phyloP scores from a whole-genome alignment of 2,797 vertebrate species.

The Dryobates pubescens region DNA sequence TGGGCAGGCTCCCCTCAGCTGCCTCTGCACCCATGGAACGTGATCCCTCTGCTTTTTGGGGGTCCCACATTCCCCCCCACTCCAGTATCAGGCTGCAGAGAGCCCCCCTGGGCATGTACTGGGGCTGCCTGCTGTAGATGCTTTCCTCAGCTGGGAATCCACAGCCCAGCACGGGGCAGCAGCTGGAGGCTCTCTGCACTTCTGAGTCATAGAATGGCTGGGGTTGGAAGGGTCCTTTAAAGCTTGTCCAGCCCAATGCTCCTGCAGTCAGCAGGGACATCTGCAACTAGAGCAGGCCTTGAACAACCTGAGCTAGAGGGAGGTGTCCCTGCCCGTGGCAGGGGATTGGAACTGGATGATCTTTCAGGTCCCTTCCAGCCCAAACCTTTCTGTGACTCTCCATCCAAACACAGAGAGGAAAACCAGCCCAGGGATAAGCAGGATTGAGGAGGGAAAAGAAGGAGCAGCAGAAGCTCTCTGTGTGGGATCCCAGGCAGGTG shows the following conservation, averaged over 20 bases:
- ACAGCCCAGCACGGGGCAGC: neutral
- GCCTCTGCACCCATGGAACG: neutral
- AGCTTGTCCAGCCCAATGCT: too few relatives aligned
- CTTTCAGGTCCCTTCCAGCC: too few relatives aligned
- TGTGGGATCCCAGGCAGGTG: neutral
- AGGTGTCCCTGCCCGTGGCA: too few relatives aligned
- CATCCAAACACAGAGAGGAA: neutral
- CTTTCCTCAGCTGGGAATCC: neutral
- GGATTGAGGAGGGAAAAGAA: neutral
- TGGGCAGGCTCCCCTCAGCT: neutral
- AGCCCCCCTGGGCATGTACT: rapidly evolving
- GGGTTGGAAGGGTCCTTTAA: too few relatives aligned
- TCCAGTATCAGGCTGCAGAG: rapidly evolving
- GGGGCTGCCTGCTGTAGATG: neutral
- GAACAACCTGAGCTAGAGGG: too few relatives aligned
- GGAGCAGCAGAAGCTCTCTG: rapidly evolving
- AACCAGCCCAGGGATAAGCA: neutral
- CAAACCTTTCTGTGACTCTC: neutral
- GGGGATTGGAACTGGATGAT: too few relatives aligned
- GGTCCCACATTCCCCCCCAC: rapidly evolving
- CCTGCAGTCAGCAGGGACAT: too few relatives aligned
- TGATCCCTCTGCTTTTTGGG: too few relatives aligned
- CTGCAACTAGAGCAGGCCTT: too few relatives aligned
- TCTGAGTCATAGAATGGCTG: too few relatives aligned
- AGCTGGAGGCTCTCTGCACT: too few relatives aligned